phyloP scores from a whole-genome alignment of 2,113 vertebrate genomes.

The Elgaria multicarinata region DNA sequence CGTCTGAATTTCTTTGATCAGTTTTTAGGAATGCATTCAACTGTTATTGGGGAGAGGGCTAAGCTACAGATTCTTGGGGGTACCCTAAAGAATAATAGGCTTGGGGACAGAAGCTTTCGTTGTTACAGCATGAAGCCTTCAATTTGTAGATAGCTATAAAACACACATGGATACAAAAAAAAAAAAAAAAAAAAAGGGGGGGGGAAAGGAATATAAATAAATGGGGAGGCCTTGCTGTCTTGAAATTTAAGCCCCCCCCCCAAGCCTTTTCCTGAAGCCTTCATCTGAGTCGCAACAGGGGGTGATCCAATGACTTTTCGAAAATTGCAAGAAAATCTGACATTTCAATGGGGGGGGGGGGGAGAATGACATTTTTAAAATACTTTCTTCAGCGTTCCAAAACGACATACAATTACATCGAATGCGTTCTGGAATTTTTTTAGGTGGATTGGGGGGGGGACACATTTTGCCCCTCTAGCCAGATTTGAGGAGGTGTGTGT shows the following conservation, averaged over 20 bases:
- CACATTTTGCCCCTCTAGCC: too few species aligned
- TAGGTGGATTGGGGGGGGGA: too few species aligned
- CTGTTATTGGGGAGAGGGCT: neutral
- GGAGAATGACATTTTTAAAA: neutral
- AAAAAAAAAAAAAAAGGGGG: fast-evolving
- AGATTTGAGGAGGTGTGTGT: too few species aligned
- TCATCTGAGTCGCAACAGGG: neutral
- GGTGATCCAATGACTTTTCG: neutral
- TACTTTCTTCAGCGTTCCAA: neutral
- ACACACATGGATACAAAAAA: neutral
- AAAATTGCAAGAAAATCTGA: neutral
- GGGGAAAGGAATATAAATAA: neutral
- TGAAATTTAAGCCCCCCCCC: neutral
- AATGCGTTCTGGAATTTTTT: too few species aligned
- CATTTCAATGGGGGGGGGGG: neutral
- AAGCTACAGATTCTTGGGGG: neutral
- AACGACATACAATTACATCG: too few species aligned
- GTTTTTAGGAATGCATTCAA: neutral
- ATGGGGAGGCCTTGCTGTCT: neutral
- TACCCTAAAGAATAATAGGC: neutral
- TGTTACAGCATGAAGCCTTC: neutral
- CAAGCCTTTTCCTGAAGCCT: neutral
- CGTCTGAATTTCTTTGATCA: neutral
- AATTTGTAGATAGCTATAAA: neutral
- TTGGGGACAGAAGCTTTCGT: too few species aligned